Conservation (phyloP, 2,797 vertebrate species). For the Smutsia temminckii region DNA sequence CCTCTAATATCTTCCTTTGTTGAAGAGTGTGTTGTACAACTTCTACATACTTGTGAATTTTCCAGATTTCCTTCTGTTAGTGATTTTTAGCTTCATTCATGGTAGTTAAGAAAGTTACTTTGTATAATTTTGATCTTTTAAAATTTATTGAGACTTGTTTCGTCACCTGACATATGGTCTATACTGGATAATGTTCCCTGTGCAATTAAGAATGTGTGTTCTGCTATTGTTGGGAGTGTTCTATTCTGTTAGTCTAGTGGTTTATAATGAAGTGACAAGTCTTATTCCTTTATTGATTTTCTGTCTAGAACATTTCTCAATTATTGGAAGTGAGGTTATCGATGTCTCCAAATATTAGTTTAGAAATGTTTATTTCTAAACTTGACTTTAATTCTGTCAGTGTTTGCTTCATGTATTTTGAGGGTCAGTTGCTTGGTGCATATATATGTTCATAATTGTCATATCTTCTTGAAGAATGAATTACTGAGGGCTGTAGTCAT, state of each 20-base stretch:
- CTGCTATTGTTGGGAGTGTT: neutral
- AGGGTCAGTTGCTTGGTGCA: neutral
- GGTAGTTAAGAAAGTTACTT: neutral
- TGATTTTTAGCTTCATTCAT: neutral
- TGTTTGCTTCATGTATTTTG: neutral
- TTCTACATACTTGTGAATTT: neutral
- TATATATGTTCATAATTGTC: neutral
- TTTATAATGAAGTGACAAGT: neutral
- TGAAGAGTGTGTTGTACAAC: neutral
- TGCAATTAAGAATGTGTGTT: neutral
- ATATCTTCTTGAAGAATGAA: neutral
- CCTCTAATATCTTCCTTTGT: neutral
- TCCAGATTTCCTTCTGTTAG: neutral
- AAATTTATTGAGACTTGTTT: neutral
- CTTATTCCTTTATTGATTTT: neutral
- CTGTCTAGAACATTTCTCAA: neutral
- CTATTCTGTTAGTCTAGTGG: neutral
- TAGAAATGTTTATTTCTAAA: neutral
- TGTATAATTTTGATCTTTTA: neutral
- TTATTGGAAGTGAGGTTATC: neutral
- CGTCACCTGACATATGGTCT: neutral
- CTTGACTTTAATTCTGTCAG: neutral
- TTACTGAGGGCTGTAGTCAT: neutral
- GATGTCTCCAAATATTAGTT: neutral
- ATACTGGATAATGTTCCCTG: neutral